Percentiles rank a stretch among this genome's conserved stretches.
These are phyloP conservation scores for Erythrocercus mccallii DNA, from an alignment of 2,113 vertebrate species.

Conservation along the genomic window DNA sequence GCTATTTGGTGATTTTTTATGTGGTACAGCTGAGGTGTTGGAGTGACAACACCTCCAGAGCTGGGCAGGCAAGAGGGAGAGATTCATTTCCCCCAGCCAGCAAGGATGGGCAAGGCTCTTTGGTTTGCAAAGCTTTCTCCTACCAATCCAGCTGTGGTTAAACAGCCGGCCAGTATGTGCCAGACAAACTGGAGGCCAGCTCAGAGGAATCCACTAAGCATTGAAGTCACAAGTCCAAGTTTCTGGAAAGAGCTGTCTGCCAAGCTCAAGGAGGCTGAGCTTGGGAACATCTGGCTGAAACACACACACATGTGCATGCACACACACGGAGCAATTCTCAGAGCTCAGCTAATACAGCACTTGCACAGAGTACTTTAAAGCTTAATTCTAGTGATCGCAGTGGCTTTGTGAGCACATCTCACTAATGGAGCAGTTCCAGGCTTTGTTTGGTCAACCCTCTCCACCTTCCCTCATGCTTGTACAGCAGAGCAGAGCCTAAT, in stretches of 20 bases:
- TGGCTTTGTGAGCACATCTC: not conserved
- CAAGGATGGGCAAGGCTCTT: not conserved
- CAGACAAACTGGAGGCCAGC: not conserved
- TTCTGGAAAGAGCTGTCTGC: not conserved
- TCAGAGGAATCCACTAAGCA: not conserved
- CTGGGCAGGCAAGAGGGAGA: not conserved
- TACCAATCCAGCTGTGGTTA: not conserved
- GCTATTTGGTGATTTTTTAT: not conserved
- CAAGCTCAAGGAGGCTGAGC: not conserved
- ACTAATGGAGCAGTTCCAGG: not conserved
- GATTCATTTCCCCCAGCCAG: not conserved
- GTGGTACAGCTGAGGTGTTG: fast-evolving
- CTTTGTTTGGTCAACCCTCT: not conserved
- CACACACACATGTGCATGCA: not conserved
- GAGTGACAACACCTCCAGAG: not conserved
- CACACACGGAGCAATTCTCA: not conserved
- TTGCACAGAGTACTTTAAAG: constrained; percentile 9
- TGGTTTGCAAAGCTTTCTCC: not conserved
- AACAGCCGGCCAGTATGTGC: not conserved
- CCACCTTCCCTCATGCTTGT: not conserved
- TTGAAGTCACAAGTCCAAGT: not conserved
- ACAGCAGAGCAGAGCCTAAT: not conserved
- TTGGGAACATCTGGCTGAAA: not conserved
- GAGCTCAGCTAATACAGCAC: constrained; percentile 11
- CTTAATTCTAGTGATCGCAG: not conserved